Base-by-base conservation (phyloP, 2,797 vertebrate species). In the Chloroceryle amazona region DNA sequence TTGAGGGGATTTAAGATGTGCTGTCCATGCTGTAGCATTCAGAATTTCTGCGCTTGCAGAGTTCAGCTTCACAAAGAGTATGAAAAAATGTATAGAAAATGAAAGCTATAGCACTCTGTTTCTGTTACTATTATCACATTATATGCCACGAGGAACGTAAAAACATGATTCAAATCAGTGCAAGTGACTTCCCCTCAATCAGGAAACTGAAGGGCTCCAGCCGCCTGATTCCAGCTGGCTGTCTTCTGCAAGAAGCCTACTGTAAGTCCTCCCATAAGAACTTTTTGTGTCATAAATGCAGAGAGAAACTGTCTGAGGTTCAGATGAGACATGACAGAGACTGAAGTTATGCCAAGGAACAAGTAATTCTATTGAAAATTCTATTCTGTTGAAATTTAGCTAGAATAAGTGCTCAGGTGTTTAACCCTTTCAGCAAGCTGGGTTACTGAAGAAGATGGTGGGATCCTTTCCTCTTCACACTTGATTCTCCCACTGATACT, bases 381-480 rank as follows among this genome's bases (percentile, higher is more conserved):
- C n/a, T n/a, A n/a, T n/a, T n/a, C n/a, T 1, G 0, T 5, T 25
- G 14, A n/a, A 70, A 85, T 39, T 46, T 7, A 41, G 41, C 0
- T 3, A 73, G 26, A 75, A 6, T 29, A 60, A 71, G 2, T 10
- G 26, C 12, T 37, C 19, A 22, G n/a, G 4, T 88, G 66, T 62
- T 39, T 26, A 29, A 33, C 12, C 46, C 16, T 33, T 60, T 72
- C 54, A 81, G 28, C 10, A 65, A 19, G 29, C 4, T n/a, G 21
- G 5, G 33, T 21, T 33, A 3, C 23, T 41, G 72, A 74, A 72
- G 61, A 42, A 57, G 31, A 39, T 44, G 51, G 5, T 51, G 42
- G 22, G 11, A 51, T 49, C 33, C 25, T 28, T 35, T 73, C 37
- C 63, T n/a, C 26, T 55, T 60, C 54, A 51, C 4, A 1, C 13